Percentiles rank a stretch among this genome's conserved stretches.
Conservation (phyloP, 2,797 vertebrate species). For the Rhynchotus rufescens region DNA sequence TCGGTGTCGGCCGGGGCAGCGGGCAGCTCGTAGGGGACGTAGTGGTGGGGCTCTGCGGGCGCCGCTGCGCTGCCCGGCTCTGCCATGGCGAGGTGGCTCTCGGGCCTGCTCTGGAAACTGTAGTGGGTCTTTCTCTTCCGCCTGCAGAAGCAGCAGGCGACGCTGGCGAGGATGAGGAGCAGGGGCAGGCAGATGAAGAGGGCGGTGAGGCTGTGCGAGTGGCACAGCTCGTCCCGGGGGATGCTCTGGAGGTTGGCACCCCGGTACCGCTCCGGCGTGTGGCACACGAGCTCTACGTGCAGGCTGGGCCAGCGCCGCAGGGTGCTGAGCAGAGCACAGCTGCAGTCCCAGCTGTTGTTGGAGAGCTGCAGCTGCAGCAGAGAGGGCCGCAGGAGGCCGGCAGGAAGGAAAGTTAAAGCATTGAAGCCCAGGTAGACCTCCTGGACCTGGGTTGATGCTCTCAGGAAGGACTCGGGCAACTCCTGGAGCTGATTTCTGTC, state of each 20-base stretch:
- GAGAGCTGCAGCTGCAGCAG: constrained; percentile 82
- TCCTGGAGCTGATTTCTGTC: constrained; percentile 81
- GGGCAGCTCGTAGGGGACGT: constrained; percentile 50
- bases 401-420: constrained; percentile 78
- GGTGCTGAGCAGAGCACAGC: constrained; percentile 81
- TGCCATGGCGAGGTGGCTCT: constrained; percentile 9
- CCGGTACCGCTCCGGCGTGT: constrained; percentile 70
- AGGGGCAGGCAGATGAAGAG: constrained; percentile 88
- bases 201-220: constrained; percentile 79
- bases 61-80: constrained; percentile 50
- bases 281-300: constrained; percentile 63
- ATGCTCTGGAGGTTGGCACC: constrained; percentile 75
- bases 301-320: constrained; percentile 54
- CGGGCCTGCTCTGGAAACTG: constrained; percentile 32
- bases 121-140: constrained; percentile 76
- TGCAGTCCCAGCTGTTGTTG: constrained; percentile 88
- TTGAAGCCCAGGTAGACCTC: constrained; percentile 84
- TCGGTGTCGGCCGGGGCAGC: neutral
- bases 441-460: constrained; percentile 78
- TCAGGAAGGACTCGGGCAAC: constrained; percentile 84
- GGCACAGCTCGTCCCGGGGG: constrained; percentile 77
- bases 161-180: constrained; percentile 76
- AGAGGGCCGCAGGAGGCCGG: constrained; percentile 76
- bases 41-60: constrained; percentile 66
- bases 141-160: constrained; percentile 88